Conservation (phyloP, 2,113 vertebrate species). For the Pogonocichla stellata region DNA sequence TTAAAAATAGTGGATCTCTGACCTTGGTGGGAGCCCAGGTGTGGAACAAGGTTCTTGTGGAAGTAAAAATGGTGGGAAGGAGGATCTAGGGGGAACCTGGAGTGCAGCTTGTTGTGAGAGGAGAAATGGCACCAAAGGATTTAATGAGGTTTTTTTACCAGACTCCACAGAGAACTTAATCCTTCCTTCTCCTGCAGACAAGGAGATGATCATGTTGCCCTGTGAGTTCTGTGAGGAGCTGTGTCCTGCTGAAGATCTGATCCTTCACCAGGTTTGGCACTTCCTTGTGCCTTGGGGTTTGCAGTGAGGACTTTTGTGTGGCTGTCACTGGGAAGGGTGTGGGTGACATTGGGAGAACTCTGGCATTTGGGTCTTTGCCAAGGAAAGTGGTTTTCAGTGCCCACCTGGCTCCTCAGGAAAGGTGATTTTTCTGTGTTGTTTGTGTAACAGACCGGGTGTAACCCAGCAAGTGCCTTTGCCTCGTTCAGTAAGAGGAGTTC, state of each 20-base stretch:
- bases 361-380: background rate
- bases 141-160: background rate
- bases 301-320: background rate
- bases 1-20: background rate
- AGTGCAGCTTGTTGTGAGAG: background rate
- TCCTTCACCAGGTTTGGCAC: conserved; percentile 90
- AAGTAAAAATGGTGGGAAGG: background rate
- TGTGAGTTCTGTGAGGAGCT: conserved; percentile 98
- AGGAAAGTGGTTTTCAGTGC: background rate
- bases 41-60: background rate
- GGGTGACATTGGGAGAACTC: background rate
- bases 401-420: background rate
- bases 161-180: background rate
- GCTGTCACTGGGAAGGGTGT: background rate
- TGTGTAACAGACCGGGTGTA: conserved; percentile 88
- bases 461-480: conserved; percentile 85
- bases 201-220: conserved; percentile 83
- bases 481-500: conserved; percentile 83
- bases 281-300: background rate
- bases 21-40: background rate
- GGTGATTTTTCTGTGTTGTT: background rate
- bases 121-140: background rate
- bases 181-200: conserved; percentile 12
- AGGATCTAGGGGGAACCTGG: background rate
- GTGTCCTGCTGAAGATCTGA: conserved; percentile 91